These are phyloP conservation scores for Melangyna quadrimaculata DNA, from an alignment of 2,888 invertebrate species.

Conservation along the genomic window DNA sequence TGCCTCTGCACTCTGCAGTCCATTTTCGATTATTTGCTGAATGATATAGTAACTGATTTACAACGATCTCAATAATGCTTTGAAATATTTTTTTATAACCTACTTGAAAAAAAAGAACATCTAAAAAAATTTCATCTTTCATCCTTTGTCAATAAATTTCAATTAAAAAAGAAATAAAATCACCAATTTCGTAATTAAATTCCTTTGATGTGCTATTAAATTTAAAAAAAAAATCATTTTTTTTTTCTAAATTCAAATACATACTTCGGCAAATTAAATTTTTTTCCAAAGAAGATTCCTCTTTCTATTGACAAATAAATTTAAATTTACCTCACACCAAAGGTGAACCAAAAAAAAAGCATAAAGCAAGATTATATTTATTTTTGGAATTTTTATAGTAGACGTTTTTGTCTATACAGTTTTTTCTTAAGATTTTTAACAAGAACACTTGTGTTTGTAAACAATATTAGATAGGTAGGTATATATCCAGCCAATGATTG, in stretches of 20 bases:
- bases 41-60: not conserved
- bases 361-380: not conserved
- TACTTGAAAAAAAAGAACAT: not conserved
- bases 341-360: not conserved
- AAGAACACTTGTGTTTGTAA: not conserved
- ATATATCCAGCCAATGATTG: constrained; percentile 19
- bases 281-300: not conserved
- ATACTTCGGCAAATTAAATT: not conserved
- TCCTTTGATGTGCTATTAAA: constrained; percentile 24
- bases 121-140: not conserved
- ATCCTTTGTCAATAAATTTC: constrained; percentile 11
- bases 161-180: not conserved
- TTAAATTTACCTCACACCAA: not conserved
- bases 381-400: not conserved
- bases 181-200: constrained; percentile 16
- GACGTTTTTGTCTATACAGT: not conserved
- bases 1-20: too few relatives aligned
- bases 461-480: too few relatives aligned
- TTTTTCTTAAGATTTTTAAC: not conserved
- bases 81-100: not conserved
- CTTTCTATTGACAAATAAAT: constrained; percentile 8
- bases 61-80: not conserved
- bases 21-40: not conserved
- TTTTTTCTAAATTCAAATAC: not conserved
- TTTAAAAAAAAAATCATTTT: not conserved